Percentiles rank a stretch among this genome's conserved stretches.
Evolutionary conservation across 37 sponge, comb jelly and placozoan genomes (phyloP).

Genomic region (Oscarella lobularis): DNA sequence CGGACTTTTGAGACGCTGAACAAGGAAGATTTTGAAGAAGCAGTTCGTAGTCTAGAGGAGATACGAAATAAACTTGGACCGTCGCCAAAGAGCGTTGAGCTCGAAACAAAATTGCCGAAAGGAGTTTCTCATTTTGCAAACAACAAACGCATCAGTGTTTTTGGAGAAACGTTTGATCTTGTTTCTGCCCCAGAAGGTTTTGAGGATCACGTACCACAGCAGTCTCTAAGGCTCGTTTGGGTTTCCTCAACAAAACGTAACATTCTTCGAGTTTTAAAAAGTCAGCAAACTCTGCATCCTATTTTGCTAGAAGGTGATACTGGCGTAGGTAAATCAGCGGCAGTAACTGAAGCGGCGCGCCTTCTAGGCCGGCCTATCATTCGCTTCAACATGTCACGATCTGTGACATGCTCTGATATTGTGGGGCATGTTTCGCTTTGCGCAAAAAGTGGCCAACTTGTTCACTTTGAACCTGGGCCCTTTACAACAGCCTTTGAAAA

Average conservation of each 20-base stretch:
- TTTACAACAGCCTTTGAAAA: not conserved
- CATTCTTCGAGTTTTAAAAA: not conserved
- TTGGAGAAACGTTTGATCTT: not conserved
- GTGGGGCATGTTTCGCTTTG: not conserved
- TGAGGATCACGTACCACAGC: not conserved
- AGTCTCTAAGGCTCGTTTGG: not conserved
- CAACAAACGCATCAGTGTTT: no score
- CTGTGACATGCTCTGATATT: not conserved
- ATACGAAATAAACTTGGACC: no score
- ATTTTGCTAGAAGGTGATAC: not conserved
- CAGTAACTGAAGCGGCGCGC: not conserved
- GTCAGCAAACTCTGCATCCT: not conserved
- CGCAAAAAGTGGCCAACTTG: not conserved
- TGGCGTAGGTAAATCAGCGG: conserved; percentile 1
- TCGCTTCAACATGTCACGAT: not conserved
- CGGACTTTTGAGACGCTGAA: no score
- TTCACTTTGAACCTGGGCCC: not conserved
- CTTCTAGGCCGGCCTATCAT: not conserved
- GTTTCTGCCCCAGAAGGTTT: not conserved
- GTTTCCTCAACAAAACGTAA: not conserved
- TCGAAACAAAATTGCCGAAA: no score
- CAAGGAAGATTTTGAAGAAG: no score
- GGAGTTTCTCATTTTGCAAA: no score
- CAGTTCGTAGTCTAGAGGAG: no score
- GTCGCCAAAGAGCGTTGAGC: no score